Evolutionary conservation across 2,113 vertebrate species (phyloP).

Genomic region (Solea senegalensis): DNA sequence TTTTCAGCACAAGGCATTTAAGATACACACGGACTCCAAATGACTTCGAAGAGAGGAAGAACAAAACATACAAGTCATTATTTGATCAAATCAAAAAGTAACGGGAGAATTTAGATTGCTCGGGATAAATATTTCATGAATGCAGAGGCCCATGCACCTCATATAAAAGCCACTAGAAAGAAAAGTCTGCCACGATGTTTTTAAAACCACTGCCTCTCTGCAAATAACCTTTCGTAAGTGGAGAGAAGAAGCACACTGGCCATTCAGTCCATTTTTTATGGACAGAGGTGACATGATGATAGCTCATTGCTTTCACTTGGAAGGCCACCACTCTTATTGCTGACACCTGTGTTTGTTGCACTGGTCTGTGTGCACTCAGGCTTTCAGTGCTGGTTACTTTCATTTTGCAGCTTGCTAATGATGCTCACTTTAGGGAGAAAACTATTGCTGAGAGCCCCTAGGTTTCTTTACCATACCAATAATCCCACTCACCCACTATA

Average conservation of each 20-base stretch:
- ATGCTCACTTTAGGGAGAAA: slow-evolving; percentile 27
- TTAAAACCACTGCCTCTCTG: slow-evolving; percentile 57
- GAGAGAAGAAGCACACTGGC: slow-evolving; percentile 53
- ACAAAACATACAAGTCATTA: background rate
- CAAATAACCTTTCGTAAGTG: slow-evolving; percentile 63
- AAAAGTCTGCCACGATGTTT: slow-evolving; percentile 61
- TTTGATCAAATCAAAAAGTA: slow-evolving; percentile 24
- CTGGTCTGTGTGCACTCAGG: slow-evolving; percentile 37
- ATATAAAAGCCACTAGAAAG: slow-evolving; percentile 5
- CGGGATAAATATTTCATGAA: slow-evolving; percentile 51
- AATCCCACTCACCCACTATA: slow-evolving; percentile 21
- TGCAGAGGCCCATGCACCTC: background rate
- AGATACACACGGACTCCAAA: slow-evolving; percentile 15
- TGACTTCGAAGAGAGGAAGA: background rate
- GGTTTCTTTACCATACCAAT: slow-evolving; percentile 29
- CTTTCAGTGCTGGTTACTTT: slow-evolving; percentile 48
- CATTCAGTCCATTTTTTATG: slow-evolving; percentile 46
- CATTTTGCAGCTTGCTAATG: slow-evolving; percentile 53
- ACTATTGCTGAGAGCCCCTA: slow-evolving; percentile 22
- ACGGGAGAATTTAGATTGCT: slow-evolving; percentile 38
- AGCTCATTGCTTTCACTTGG: slow-evolving; percentile 51
- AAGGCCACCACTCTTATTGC: slow-evolving; percentile 49
- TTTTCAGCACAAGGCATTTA: slow-evolving; percentile 30
- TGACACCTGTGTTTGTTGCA: slow-evolving; percentile 56
- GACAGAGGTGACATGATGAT: slow-evolving; percentile 60